Evolutionary conservation across 2,113 vertebrate genomes (phyloP).

Genomic region (Bettongia penicillata): DNA sequence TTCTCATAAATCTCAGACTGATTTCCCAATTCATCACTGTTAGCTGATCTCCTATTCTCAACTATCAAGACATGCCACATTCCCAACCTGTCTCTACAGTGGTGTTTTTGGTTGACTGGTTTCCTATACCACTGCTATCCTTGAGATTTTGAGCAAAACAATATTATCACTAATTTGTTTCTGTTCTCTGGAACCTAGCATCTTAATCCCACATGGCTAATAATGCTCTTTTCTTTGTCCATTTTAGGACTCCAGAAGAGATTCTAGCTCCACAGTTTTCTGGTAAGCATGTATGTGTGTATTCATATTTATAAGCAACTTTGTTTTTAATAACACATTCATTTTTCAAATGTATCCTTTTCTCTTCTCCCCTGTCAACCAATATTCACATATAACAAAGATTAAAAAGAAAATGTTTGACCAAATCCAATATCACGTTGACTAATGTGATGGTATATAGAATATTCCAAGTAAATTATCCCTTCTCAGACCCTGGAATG

Average conservation of each 20-base stretch:
- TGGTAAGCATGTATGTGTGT: background rate
- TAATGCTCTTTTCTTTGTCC: background rate
- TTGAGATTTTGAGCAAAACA: conserved; percentile 24
- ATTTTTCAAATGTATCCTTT: background rate
- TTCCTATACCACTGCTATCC: background rate
- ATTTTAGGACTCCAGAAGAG: background rate
- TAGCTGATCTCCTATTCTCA: background rate
- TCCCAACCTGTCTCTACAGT: background rate
- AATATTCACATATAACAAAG: background rate
- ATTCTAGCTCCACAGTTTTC: background rate
- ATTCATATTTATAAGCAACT: background rate
- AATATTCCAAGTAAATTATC: background rate
- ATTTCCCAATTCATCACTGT: background rate
- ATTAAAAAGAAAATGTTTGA: background rate
- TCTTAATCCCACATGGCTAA: background rate
- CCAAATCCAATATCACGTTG: background rate
- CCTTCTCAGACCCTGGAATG: background rate
- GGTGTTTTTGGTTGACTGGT: background rate
- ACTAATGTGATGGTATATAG: background rate
- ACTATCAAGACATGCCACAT: background rate
- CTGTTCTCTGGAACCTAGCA: conserved; percentile 24
- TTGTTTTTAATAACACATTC: background rate
- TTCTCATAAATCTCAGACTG: background rate
- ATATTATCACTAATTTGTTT: background rate
- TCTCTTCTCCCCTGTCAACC: background rate